Conservation (phyloP, 1,140 invertebrate species). For the Thalassaphorura encarpata region DNA sequence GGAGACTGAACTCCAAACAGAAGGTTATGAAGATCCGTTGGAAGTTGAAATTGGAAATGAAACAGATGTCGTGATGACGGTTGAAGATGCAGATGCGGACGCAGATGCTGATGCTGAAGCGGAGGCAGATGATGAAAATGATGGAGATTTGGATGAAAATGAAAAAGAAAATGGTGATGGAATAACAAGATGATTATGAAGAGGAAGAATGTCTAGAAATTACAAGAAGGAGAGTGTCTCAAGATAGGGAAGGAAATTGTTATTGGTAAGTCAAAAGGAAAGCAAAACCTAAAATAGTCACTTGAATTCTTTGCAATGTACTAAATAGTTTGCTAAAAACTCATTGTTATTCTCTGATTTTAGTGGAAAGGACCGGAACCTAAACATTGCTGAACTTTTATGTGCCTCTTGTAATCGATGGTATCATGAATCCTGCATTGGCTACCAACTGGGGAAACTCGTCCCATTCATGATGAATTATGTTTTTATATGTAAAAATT, state of each 20-base stretch:
- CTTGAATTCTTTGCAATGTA: conserved; percentile 5
- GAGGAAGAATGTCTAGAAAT: conserved; percentile 20
- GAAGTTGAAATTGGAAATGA: too few relatives aligned
- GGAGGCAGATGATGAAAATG: too few relatives aligned
- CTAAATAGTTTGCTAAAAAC: not conserved
- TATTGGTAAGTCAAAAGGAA: conserved; percentile 32
- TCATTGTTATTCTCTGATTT: conserved; percentile 20
- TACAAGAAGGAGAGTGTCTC: conserved; percentile 25
- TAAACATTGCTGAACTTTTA: conserved; percentile 78
- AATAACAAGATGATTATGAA: not conserved
- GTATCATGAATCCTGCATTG: conserved; percentile 88
- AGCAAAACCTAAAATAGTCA: not conserved
- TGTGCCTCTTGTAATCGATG: conserved; percentile 81
- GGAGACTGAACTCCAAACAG: too few relatives aligned
- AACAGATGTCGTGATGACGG: too few relatives aligned
- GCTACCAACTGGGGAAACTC: conserved; percentile 77
- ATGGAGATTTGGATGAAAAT: too few relatives aligned
- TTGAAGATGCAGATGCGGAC: too few relatives aligned
- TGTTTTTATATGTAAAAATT: conserved; percentile 91
- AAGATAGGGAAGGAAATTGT: conserved; percentile 36
- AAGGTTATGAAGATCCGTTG: too few relatives aligned
- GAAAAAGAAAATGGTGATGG: too few relatives aligned
- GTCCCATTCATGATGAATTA: conserved; percentile 95
- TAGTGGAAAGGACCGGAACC: conserved; percentile 83
- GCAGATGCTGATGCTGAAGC: too few relatives aligned